A percentile compares a stretch with the other conserved stretches of the same genome.
Conservation (phyloP, 2,113 vertebrate species). For the Pipa parva region DNA sequence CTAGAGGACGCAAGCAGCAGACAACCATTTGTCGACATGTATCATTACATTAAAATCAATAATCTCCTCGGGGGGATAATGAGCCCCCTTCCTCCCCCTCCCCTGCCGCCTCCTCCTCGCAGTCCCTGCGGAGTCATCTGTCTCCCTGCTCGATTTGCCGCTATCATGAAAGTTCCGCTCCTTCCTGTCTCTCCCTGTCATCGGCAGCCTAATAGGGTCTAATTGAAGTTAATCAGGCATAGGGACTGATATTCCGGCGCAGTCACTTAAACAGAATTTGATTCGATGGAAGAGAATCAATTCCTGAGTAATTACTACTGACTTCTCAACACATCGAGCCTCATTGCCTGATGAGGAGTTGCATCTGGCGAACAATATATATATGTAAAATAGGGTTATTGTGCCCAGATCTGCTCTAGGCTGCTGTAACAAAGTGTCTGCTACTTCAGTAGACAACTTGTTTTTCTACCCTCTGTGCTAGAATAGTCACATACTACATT, state of each 20-base stretch:
- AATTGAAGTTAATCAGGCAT: constrained; percentile 64
- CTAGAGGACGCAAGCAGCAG: constrained; percentile 61
- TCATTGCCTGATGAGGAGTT: no score
- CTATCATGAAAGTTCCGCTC: constrained; percentile 24
- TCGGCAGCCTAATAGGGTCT: constrained; percentile 56
- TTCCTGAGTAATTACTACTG: constrained; percentile 38
- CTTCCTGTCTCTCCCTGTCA: constrained; percentile 38
- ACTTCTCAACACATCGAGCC: neutral
- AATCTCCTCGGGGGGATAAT: constrained; percentile 47
- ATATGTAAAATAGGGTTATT: no score
- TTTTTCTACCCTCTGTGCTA: no score
- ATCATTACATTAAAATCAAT: constrained; percentile 60
- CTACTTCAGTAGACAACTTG: no score
- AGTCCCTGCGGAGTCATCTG: constrained; percentile 43
- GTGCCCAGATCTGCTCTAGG: no score
- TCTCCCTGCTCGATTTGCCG: constrained; percentile 32
- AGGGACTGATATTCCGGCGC: constrained; percentile 48
- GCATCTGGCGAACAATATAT: no score
- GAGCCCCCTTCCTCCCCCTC: constrained; percentile 24
- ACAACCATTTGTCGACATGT: constrained; percentile 51
- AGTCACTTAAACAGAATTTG: constrained; percentile 47
- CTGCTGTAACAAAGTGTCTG: no score
- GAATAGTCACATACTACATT: no score
- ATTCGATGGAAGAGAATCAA: constrained; percentile 45
- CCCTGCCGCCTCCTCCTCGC: no score